Base-by-base conservation (phyloP, 2,797 vertebrate species). In the Coracias cyanogaster region DNA sequence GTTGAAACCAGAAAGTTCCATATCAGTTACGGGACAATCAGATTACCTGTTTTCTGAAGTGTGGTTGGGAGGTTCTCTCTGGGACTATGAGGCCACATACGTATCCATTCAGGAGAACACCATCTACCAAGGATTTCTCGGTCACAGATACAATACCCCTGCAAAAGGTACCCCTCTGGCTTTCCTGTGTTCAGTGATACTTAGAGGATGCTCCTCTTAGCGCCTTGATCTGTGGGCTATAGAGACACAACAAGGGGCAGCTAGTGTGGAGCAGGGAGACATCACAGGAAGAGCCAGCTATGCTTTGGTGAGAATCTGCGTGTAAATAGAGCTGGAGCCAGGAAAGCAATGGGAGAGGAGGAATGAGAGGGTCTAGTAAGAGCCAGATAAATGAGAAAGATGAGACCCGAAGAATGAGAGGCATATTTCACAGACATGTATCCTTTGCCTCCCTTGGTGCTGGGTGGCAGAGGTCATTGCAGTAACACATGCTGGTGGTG, bases 401-500 rank as follows among this genome's bases (percentile, higher is more conserved):
- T 4, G 43, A 74, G 57, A 49, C 6, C 7, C 33, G 28, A 66
- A 49, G 76, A 28, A 33, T 12, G 3, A 19, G 41, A 65, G 10
- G 13, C 3, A 0, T 28, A 37, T n/a, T 88, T 77, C 58, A 67
- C 20, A 57, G 31, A 16, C 0, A 2, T 14, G 2, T 46, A 3
- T 45, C 51, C 18, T 28, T 46, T 58, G 54, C 7, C 26, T 17
- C 8, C 55, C 60, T 35, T 43, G 55, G 29, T 17, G 29, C 60
- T 89, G 16, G 10, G 55, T 20, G 35, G 18, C 5, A 76, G 52
- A 52, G 20, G 14, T 35, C 18, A 5, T 3, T 71, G 82, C 66
- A 78, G 66, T 15, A 66, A 10, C 60, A 54, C 37, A 6, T 37
- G 71, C 49, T 80, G 9, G 5, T 64, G 60, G 7, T 48, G 60